These are phyloP conservation scores for Virgularia gustaviana DNA, from an alignment of 92 coral and sea anemone genomes.

Conservation along the genomic window DNA sequence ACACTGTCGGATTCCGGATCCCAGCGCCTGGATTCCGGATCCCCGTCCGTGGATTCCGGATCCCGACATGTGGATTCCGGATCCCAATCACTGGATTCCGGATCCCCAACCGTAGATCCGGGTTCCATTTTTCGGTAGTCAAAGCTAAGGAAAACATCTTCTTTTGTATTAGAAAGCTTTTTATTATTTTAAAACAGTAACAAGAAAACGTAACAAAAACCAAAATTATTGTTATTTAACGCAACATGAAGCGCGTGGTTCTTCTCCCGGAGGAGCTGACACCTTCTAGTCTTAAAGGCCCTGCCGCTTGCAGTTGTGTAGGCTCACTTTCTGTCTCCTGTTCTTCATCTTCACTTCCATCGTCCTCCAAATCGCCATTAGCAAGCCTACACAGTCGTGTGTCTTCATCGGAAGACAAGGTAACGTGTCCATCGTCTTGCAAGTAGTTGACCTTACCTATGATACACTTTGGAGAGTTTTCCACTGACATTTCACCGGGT, in stretches of 20 bases:
- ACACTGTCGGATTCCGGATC: no score
- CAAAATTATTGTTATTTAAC: constrained; percentile 31
- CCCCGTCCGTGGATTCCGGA: no score
- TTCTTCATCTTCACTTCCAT: constrained; percentile 21
- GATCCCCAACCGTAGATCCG: no score
- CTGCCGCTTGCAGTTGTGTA: neutral
- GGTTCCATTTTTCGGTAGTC: no score
- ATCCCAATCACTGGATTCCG: no score
- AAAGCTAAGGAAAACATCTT: no score
- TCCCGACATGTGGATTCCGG: no score
- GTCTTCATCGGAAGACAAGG: constrained; percentile 35
- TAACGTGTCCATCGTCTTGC: constrained; percentile 21
- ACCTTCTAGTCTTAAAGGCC: constrained; percentile 47
- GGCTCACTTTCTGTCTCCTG: neutral
- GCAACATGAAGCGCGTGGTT: constrained; percentile 38
- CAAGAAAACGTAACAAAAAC: no score
- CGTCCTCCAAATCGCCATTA: constrained; percentile 29
- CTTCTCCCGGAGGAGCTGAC: constrained; percentile 49
- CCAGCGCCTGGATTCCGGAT: no score
- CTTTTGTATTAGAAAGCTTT: no score
- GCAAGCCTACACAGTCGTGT: constrained; percentile 39
- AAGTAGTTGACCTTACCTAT: constrained; percentile 23
- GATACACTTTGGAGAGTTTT: constrained; percentile 46
- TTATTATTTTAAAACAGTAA: no score
- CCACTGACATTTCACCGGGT: constrained; percentile 32